Evolutionary conservation across 2,797 vertebrate genomes (phyloP), one percentile per base, ranked within the genome.

Genomic region (Bucorvus abyssinicus): DNA sequence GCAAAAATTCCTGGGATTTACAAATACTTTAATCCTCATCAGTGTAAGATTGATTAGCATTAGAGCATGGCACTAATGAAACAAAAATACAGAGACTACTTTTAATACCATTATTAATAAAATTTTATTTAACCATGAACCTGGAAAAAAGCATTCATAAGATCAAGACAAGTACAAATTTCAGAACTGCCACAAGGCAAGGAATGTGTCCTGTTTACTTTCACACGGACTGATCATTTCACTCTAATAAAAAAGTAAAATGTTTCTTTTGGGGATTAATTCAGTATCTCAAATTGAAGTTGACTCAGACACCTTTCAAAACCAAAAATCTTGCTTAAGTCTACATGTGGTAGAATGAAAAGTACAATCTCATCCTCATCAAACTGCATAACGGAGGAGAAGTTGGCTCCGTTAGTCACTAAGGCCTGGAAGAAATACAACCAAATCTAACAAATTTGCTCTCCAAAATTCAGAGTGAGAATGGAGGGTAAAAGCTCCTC

Each of bases 381-480:
- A 93, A 95, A 79, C 36, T 14, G 19, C 10, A 2, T 52, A 92
- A 59, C 5, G 12, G 55, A 91, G 16, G n/a, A 77, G 63, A 92
- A 84, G 21, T 1, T 90, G 84, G 86, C 52, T 93, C 64, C 7
- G 6, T 74, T 57, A 88, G 60, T 70, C 59, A 74, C 36, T 47
- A 36, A 64, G 36, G 44, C 34, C 70, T 92, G 86, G 81, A 90
- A 90, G 75, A 93, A 90, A 89, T 15, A 77, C 59, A 89, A 80
- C 7, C 1, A 75, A 63, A 95, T 56, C 36, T 89, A 59, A 93
- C 75, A 89, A 77, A 36, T 87, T 71, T 87, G 55, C 19, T 68
- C 14, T 90, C 75, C 90, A 95, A 95, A 94, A 84, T 49, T 70
- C 60, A 73, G 30, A 4, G 19, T 56, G 52, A 92, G 67, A 89